Evolutionary conservation across 1,140 invertebrate species (phyloP).

Genomic region (Archegozetes longisetosus): DNA sequence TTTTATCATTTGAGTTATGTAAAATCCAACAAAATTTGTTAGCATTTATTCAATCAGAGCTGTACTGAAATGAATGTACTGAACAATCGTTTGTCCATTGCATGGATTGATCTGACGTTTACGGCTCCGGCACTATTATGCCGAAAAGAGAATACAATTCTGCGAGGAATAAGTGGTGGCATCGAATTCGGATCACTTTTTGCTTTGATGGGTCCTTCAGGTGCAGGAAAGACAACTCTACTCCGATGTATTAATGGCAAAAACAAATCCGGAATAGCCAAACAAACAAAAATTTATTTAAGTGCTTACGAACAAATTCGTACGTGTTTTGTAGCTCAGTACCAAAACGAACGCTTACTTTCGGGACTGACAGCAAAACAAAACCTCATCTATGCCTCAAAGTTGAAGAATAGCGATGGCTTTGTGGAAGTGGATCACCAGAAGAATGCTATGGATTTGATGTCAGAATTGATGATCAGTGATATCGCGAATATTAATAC

Average conservation of each 20-base stretch:
- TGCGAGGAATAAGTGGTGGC: constrained; percentile 3
- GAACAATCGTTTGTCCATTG: too few relatives aligned
- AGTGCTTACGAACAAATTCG: too few relatives aligned
- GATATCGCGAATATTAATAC: constrained; percentile 28
- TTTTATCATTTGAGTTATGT: too few relatives aligned
- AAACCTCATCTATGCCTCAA: too few relatives aligned
- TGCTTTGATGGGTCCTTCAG: too few relatives aligned
- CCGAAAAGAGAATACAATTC: constrained; percentile 2
- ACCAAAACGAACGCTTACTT: neutral
- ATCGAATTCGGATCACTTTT: constrained; percentile 6
- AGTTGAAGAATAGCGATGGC: constrained; percentile 2
- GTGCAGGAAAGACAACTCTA: constrained; percentile 21
- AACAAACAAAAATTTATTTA: neutral
- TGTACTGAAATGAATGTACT: too few relatives aligned
- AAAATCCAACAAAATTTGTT: too few relatives aligned
- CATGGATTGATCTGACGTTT: too few relatives aligned
- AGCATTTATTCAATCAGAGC: too few relatives aligned
- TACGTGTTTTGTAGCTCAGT: neutral
- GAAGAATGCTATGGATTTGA: neutral
- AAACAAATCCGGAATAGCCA: neutral
- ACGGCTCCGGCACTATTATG: too few relatives aligned
- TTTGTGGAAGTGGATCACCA: neutral
- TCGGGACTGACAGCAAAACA: constrained; percentile 5
- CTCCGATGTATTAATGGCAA: neutral
- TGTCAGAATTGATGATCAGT: neutral